Evolutionary conservation across 1,140 invertebrate genomes (phyloP).

Genomic region (Limonius californicus): DNA sequence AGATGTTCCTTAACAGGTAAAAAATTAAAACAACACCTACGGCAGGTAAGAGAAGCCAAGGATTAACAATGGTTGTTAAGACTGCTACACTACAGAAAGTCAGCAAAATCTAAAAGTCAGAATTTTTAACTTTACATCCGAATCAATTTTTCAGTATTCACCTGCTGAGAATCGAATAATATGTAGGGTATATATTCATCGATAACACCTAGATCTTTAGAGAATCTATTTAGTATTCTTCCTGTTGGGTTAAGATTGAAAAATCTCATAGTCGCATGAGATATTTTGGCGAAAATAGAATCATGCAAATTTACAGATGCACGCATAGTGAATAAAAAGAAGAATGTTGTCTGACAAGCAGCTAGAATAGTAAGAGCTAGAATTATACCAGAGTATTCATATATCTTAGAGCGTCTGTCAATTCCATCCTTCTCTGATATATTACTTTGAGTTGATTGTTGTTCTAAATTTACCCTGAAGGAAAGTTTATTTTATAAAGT

Average conservation of each 20-base stretch:
- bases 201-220: slow-evolving; percentile 52
- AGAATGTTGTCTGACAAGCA: slow-evolving; percentile 34
- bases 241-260: slow-evolving; percentile 57
- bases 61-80: slow-evolving; percentile 70
- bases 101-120: slow-evolving; percentile 58
- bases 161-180: slow-evolving; percentile 37
- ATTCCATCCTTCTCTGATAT: neutral
- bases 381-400: slow-evolving; percentile 56
- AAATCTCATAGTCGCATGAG: slow-evolving; percentile 57
- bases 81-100: slow-evolving; percentile 59
- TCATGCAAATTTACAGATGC: slow-evolving; percentile 56
- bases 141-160: slow-evolving; percentile 17
- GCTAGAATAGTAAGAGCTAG: slow-evolving; percentile 57
- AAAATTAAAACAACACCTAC: slow-evolving; percentile 29
- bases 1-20: slow-evolving; percentile 29
- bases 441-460: slow-evolving; percentile 28
- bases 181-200: slow-evolving; percentile 42
- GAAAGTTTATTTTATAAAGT: neutral
- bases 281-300: slow-evolving; percentile 59
- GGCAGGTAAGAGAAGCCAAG: slow-evolving; percentile 54
- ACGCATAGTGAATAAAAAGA: slow-evolving; percentile 36
- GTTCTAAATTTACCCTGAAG: slow-evolving; percentile 44
- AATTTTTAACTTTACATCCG: neutral
- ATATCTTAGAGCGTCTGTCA: slow-evolving; percentile 40
- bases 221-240: slow-evolving; percentile 54